phyloP scores from a whole-genome alignment of 2,113 vertebrate genomes.

The Salvelinus alpinus region DNA sequence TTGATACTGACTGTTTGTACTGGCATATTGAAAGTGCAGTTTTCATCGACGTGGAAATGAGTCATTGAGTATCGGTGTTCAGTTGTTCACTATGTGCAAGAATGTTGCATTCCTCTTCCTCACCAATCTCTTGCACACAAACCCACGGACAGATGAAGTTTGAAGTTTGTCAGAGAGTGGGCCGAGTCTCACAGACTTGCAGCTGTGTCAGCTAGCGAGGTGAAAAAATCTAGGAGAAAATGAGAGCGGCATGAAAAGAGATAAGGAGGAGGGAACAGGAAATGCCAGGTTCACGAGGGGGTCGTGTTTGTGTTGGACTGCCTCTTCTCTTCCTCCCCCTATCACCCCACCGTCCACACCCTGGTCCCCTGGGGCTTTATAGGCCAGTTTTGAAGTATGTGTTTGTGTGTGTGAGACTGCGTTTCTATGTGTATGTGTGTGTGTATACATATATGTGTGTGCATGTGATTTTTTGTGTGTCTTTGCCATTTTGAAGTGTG shows the following conservation, averaged over 20 bases:
- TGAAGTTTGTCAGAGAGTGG: slow-evolving; percentile 34
- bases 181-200: slow-evolving; percentile 35
- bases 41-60: not conserved
- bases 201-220: slow-evolving; percentile 58
- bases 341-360: not conserved
- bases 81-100: slow-evolving; percentile 3
- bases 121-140: slow-evolving; percentile 29
- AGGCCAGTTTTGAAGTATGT: not conserved
- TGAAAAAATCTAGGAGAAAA: slow-evolving; percentile 31
- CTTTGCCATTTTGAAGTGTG: not conserved
- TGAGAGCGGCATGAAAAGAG: slow-evolving; percentile 36
- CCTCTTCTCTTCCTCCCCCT: slow-evolving; percentile 5
- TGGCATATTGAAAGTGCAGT: not conserved
- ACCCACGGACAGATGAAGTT: slow-evolving; percentile 37
- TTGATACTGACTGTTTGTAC: not conserved
- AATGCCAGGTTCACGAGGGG: slow-evolving; percentile 12
- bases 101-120: slow-evolving; percentile 12
- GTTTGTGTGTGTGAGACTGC: slow-evolving; percentile 11
- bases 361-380: not conserved
- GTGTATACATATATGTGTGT: not conserved
- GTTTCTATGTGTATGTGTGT: slow-evolving; percentile 4
- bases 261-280: slow-evolving; percentile 28
- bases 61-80: not conserved
- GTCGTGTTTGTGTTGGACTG: slow-evolving; percentile 37
- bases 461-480: not conserved